Base-by-base conservation (phyloP, 37 sponge, comb jelly and placozoan genomes). In the Ephydatia muelleri region DNA sequence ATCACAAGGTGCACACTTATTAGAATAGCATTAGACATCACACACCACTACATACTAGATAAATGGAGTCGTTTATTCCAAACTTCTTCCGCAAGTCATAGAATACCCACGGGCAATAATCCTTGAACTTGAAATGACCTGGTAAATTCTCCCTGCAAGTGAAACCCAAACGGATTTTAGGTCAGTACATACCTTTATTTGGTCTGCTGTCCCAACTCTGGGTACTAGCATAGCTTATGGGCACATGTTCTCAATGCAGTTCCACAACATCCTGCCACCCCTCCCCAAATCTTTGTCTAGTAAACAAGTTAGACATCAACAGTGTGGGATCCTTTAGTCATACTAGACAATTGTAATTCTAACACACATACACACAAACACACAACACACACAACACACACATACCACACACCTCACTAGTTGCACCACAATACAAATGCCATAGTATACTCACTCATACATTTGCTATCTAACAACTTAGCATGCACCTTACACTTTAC, bases 81-180 rank as follows among this genome's bases (percentile, higher is more conserved):
- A 98, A 98, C 48, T 94, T 49, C 68, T 91, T 90, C 38, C 99
- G 79, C 3, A 98, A 84, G 74, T 98, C 92, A 66, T 89, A 85
- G 74, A 96, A 98, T 35, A 96, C 99, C 31, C 90, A 71, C 0
- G 99, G 99, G 66, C 99, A 98, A 79, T 98, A 98, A 66, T 96
- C 97, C 79, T 98, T 98, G 86, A 96, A 94, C 85, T 98, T 98
- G 80, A 96, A 98, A 65, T 95, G 95, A 39, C 99, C 99, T 30
- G 95, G 95, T 34, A 98, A 87, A 79, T 94, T 91, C 68, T 98
- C 99, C 34, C 97, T 97, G 76, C 34, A 84, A 28, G 43, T 22
- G 49, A 35, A 76, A 22, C 14, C 19, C 4, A 43, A 43, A 8
- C 47, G 6, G 8, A 8, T 8, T 8, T 43, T 11, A 43, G 8